These are phyloP conservation scores for Sebastiscus tertius DNA, from an alignment of 2,797 vertebrate genomes.

Conservation along the genomic window DNA sequence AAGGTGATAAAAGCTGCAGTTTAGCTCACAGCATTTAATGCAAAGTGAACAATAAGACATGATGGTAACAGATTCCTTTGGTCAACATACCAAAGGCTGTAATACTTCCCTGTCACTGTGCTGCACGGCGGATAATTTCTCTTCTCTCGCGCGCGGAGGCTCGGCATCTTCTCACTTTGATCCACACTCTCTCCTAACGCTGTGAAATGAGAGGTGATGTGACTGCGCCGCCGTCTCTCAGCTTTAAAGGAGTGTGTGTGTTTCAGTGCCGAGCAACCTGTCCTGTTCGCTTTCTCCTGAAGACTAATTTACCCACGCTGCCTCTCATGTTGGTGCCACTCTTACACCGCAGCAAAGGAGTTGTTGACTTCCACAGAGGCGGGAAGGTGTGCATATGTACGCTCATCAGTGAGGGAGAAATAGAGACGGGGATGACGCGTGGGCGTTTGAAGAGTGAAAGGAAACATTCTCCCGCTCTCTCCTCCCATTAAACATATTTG, in stretches of 20 bases:
- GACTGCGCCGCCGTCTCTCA: conserved; percentile 51
- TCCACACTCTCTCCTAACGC: conserved; percentile 47
- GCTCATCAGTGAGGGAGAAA: conserved; percentile 34
- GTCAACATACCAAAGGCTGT: conserved; percentile 70
- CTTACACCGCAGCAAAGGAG: conserved; percentile 43
- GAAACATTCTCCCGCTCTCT: conserved; percentile 77
- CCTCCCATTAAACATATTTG: conserved; percentile 87
- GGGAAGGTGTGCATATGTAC: conserved; percentile 47
- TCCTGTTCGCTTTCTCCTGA: conserved; percentile 72
- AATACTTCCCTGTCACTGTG: conserved; percentile 43
- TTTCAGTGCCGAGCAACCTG: conserved; percentile 55
- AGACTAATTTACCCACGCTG: conserved; percentile 72
- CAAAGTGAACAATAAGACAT: conserved; percentile 54
- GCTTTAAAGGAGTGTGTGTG: conserved; percentile 66
- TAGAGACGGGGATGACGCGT: conserved; percentile 41
- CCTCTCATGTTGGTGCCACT: conserved; percentile 65
- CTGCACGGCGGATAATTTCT: conserved; percentile 39
- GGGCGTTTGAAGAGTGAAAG: conserved; percentile 77
- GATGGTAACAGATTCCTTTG: conserved; percentile 55
- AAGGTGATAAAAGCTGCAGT: conserved; percentile 47
- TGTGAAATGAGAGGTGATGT: conserved; percentile 65
- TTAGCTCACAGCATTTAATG: conserved; percentile 33
- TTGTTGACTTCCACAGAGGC: conserved; percentile 59
- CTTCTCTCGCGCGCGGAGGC: conserved; percentile 32
- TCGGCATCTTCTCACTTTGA: conserved; percentile 71